Base-by-base conservation (phyloP, 2,797 vertebrate genomes). In the Phalloptychus januarius region DNA sequence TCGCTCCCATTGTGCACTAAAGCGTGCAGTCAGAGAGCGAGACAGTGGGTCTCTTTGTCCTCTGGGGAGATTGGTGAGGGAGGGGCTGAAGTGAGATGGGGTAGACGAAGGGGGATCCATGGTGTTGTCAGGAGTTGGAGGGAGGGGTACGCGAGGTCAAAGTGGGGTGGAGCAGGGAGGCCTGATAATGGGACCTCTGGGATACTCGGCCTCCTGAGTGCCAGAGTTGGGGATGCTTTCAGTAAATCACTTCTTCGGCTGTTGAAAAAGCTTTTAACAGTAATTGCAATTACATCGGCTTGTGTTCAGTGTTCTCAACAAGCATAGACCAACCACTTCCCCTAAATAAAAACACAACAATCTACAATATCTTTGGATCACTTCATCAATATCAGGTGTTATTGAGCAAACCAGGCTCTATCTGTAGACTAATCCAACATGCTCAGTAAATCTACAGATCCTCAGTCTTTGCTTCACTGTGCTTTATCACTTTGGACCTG, bases 11-110 rank as follows among this genome's bases (percentile, higher is more conserved):
- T 94, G 89, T 93, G 87, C 28, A 48, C 75, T 81, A 82, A 85
- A 88, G 83, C 67, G 6, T 80, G 79, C 79, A 83, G 76, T 84
- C 86, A 80, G 85, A 78, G 84, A 78, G 70, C 56, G 84, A 90
- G 80, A 94, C 92, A 94, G 83, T 84, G 82, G 85, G 74, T 85
- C 92, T 85, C 92, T 95, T 95, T 95, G 93, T 95, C 88, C 89
- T 90, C 42, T 79, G 88, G 89, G 90, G 76, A 83, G 78, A 86
- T 77, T 80, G 78, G 72, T n/a, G 81, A 83, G 83, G 89, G 84
- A 83, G 78, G 28, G 61, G 73, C 79, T 71, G 83, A 83, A 83
- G 78, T 83, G 78, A 82, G 72, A 76, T 58, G 78, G 78, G 50
- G 72, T 52, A 56, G 63, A 77, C 72, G 52, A 44, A 76, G 75